Evolutionary conservation across 2,888 invertebrate genomes (phyloP), one percentile per base, ranked within the genome.

Genomic region (Heliconius erato): DNA sequence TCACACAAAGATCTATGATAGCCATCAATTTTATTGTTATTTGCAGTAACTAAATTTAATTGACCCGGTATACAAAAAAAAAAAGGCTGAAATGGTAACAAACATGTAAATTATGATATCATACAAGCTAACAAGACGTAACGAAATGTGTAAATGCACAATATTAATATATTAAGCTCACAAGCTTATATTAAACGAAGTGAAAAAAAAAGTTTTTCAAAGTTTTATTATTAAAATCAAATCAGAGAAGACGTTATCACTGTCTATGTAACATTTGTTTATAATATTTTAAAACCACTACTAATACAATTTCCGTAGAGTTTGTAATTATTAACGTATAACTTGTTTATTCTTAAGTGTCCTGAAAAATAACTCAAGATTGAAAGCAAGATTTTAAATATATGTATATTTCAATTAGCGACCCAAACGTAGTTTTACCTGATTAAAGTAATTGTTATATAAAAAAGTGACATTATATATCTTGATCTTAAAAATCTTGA

Each of bases 41-140:
- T 26, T 14, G 7, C 19, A 54, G 67, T 68, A n/a, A 35, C 40
- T 32, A 32, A 32, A 32, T 32, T 63, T 35, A 63, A 40, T 65
- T 77, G n/a, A n/a, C 9, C 9, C 12, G 28, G 26, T 63, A 40
- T 32, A 49, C 44, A 12, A 54, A 74, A 9, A 78, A 72, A 49
- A 72, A 67, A 32, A 32, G 32, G 72, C 72, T 59, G 74, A 72
- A 79, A 82, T 82, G 49, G 71, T 77, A 77, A 83, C 65, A 63
- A 49, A 68, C 54, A 59, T 76, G n/a, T 74, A 28, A 78, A n/a
- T 79, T 67, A 59, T 74, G 67, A 74, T 78, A 14, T 72, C 44
- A 72, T 44, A 72, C 9, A 35, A 1, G 35, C 35, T 35, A 1
- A 35, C 9, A 35, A 9, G 9, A 9, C 35, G 35, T 35, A 9